Percentiles rank a stretch among this genome's conserved stretches.
Conservation (phyloP, 2,888 invertebrate genomes). For the Aethes cnicana region DNA sequence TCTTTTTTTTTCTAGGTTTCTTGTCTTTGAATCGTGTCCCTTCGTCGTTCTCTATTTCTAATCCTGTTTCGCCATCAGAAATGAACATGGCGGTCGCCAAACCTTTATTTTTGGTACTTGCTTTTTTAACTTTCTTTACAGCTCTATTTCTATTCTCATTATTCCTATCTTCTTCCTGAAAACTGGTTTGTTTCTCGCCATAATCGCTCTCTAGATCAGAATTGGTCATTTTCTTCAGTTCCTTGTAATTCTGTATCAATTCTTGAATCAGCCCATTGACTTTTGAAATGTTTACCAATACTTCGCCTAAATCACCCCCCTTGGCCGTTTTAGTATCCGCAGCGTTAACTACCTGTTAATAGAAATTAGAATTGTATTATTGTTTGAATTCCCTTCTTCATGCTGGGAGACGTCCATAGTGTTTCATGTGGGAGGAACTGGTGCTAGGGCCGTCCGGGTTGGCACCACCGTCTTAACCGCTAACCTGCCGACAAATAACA, state of each 20-base stretch:
- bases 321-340: slow-evolving; percentile 16
- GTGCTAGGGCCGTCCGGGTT: no score
- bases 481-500: no score
- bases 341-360: slow-evolving; percentile 32
- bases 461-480: no score
- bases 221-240: slow-evolving; percentile 50
- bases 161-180: slow-evolving; percentile 29
- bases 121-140: neutral
- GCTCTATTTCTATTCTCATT: slow-evolving; percentile 15
- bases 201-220: slow-evolving; percentile 42
- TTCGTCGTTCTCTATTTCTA: neutral
- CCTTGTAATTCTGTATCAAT: slow-evolving; percentile 56
- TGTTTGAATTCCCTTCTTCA: no score
- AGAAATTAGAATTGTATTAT: neutral
- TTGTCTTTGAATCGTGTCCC: slow-evolving; percentile 15
- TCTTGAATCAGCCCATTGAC: slow-evolving; percentile 57
- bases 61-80: neutral
- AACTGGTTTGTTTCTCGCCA: slow-evolving; percentile 40
- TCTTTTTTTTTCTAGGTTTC: slow-evolving; percentile 25
- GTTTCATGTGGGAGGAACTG: no score
- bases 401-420: no score
- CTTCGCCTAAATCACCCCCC: slow-evolving; percentile 46
- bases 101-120: neutral
- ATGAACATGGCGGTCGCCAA: neutral
- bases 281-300: slow-evolving; percentile 59